A percentile compares a stretch with the other conserved stretches of the same genome.
Evolutionary conservation across 1,140 invertebrate species (phyloP).

Genomic region (Brachionus manjavacas): DNA sequence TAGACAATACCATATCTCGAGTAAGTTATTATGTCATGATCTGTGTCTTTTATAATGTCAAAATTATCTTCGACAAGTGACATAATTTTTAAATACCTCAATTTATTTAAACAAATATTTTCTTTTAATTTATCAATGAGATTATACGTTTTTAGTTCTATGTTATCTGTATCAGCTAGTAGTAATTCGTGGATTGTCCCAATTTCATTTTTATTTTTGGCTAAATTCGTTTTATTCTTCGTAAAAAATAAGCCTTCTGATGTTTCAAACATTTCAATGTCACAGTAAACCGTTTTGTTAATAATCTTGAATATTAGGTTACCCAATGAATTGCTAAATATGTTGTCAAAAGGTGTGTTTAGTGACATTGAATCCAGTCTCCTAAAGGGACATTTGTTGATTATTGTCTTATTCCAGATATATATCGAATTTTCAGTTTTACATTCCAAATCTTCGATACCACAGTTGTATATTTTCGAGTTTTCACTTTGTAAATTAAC

Average conservation of each 20-base stretch:
- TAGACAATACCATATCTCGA: not conserved
- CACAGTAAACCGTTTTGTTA: not conserved
- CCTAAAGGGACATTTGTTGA: not conserved
- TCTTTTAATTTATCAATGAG: not conserved
- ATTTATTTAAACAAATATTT: not conserved
- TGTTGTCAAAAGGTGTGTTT: not conserved
- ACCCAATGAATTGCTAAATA: not conserved
- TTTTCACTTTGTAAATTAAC: not conserved
- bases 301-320: not conserved
- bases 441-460: not conserved
- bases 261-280: not conserved
- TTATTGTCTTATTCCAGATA: not conserved
- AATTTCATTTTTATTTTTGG: not conserved
- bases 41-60: not conserved
- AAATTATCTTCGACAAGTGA: not conserved
- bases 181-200: not conserved
- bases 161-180: not conserved
- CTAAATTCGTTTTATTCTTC: not conserved
- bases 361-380: not conserved
- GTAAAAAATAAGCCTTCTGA: not conserved
- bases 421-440: not conserved
- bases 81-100: not conserved
- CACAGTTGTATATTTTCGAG: not conserved
- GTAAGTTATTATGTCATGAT: not conserved
- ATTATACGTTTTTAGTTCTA: not conserved